phyloP scores from a whole-genome alignment of 1,140 invertebrate species.

The Lamellibrachia luymesi region DNA sequence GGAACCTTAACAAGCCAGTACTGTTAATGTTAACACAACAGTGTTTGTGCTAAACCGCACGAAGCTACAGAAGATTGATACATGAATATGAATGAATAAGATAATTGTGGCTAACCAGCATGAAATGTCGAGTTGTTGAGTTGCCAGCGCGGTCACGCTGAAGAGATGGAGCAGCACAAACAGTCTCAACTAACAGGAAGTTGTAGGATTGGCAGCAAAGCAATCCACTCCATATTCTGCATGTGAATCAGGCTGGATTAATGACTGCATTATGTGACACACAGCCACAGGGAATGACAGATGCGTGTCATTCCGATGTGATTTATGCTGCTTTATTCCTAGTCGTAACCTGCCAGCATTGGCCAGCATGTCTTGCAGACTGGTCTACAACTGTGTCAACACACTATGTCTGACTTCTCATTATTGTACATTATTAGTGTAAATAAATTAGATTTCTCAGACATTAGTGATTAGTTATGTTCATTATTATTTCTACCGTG shows the following conservation, averaged over 20 bases:
- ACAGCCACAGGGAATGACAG: neutral
- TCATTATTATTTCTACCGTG: neutral
- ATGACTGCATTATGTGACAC: neutral
- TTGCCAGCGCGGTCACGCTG: neutral
- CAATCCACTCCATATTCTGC: neutral
- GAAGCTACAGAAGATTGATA: neutral
- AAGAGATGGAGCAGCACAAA: neutral
- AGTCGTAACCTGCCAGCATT: neutral
- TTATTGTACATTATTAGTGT: neutral
- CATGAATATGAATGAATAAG: neutral
- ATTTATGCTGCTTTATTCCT: neutral
- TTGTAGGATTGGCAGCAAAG: neutral
- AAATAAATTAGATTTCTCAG: slow-evolving; percentile 1
- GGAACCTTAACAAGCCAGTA: neutral
- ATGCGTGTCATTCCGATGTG: neutral
- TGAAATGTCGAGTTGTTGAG: neutral
- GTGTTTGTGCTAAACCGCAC: neutral
- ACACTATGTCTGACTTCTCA: neutral
- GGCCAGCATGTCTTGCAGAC: neutral
- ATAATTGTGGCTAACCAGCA: neutral
- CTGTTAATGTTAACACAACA: neutral
- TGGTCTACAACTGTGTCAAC: neutral
- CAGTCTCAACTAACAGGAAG: neutral
- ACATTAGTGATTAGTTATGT: neutral
- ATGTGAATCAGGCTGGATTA: neutral